Conservation (phyloP, 2,797 vertebrate genomes). For the Sebastes matsubarae region DNA sequence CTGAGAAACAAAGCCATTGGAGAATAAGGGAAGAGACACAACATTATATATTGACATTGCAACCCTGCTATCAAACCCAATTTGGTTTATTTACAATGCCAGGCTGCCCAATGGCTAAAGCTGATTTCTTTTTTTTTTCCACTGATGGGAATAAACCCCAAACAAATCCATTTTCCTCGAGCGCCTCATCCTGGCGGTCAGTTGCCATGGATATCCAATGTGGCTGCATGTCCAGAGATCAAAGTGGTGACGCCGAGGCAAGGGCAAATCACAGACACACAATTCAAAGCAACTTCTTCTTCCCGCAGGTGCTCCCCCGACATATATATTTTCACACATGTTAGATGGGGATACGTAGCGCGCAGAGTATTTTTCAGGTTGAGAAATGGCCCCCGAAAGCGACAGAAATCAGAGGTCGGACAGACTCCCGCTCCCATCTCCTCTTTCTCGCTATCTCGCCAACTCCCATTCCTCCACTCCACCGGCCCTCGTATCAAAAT, state of each 20-base stretch:
- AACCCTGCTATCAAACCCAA: conserved; percentile 55
- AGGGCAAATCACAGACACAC: conserved; percentile 57
- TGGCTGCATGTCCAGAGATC: conserved; percentile 54
- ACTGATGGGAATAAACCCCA: conserved; percentile 54
- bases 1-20: conserved; percentile 38
- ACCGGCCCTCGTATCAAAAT: conserved; percentile 43
- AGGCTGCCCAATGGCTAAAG: conserved; percentile 41
- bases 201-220: conserved; percentile 64
- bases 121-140: conserved; percentile 3
- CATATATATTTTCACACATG: conserved; percentile 16
- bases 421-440: conserved; percentile 7
- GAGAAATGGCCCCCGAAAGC: conserved; percentile 31
- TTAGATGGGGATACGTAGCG: conserved; percentile 2
- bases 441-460: conserved; percentile 29
- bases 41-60: conserved; percentile 53
- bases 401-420: conserved; percentile 50
- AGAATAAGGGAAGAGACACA: conserved; percentile 37
- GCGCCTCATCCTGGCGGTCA: conserved; percentile 47
- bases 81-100: conserved; percentile 66
- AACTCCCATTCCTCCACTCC: conserved; percentile 24
- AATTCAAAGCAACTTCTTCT: conserved; percentile 52
- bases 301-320: conserved; percentile 29
- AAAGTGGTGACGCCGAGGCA: conserved; percentile 52
- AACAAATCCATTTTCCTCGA: conserved; percentile 70
- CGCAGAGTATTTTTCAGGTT: conserved; percentile 21